Evolutionary conservation across 2,888 invertebrate species (phyloP), one percentile per base, ranked within the genome.

Genomic region (Campoplex nolae): DNA sequence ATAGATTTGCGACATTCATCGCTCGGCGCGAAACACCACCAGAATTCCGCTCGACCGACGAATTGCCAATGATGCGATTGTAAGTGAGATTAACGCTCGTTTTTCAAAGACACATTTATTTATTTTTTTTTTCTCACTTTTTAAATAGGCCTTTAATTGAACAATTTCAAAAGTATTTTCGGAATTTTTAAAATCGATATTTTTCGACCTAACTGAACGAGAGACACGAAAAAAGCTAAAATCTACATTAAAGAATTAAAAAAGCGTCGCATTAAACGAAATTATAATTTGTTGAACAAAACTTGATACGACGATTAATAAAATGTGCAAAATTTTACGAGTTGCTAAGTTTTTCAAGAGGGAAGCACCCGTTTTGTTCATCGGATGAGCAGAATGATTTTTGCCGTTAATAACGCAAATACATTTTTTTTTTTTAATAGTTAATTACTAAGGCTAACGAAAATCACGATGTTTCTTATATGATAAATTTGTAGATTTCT

Each of bases 401-500:
- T 38, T 23, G 45, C 42, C 45, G n/a, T 62, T 58, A 23, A 67
- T 51, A 51, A 45, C 11, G 45, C 16, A 62, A 42, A 68, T 45
- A 51, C 71, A 35, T 67, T 67, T 42, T 28, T 54, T 23, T 65
- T 54, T 54, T 54, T 18, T 51, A 23, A 16, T 73, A 73, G 28
- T 32, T 67, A 51, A 74, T 74, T 48, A 42, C 65, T 38, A 51
- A 71, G 48, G 28, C 73, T 83, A 85, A 85, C 74, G 79, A 88
- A 62, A 62, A 62, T 84, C 84, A 88, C 87, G 75, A 87, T 88
- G 88, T 88, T 88, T 89, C 77, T 90, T 89, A 85, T 89, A 91
- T 89, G 90, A 91, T 89, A 91, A 93, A 91, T 91, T 89, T 90
- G 89, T 91, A 90, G 90, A 92, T 91, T 92, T 91, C 90, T 93